Evolutionary conservation across 2,113 vertebrate species (phyloP).

Genomic region (Hydrochoerus hydrochaeris): DNA sequence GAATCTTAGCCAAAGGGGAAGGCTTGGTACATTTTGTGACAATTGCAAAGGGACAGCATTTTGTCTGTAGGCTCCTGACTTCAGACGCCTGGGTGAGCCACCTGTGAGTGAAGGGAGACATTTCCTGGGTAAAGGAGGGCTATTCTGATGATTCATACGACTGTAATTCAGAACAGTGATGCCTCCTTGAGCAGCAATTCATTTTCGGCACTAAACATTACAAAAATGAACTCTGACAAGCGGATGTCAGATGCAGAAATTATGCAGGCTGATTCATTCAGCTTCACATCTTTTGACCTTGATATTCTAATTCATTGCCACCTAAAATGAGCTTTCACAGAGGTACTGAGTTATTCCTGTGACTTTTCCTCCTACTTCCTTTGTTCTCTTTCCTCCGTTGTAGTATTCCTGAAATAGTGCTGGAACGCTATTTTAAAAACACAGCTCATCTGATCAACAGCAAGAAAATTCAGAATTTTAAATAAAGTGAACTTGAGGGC

Average conservation of each 20-base stretch:
- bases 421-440: slow-evolving; percentile 52
- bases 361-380: slow-evolving; percentile 20
- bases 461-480: slow-evolving; percentile 57
- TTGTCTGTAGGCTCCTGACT: neutral
- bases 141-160: neutral
- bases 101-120: neutral
- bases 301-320: slow-evolving; percentile 27
- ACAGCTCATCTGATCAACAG: neutral
- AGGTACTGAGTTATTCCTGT: neutral
- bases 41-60: neutral
- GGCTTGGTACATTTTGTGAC: neutral
- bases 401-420: neutral
- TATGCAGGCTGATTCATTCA: neutral
- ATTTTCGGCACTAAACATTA: slow-evolving; percentile 51
- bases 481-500: slow-evolving; percentile 40
- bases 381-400: neutral
- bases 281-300: slow-evolving; percentile 13
- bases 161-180: slow-evolving; percentile 20
- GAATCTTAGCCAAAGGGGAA: neutral
- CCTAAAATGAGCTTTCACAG: neutral
- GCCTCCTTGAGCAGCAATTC: neutral
- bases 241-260: neutral
- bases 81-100: neutral
- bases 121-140: neutral
- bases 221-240: slow-evolving; percentile 48